phyloP scores from a whole-genome alignment of 2,888 invertebrate genomes.

The Lasioglossum pauxillum region DNA sequence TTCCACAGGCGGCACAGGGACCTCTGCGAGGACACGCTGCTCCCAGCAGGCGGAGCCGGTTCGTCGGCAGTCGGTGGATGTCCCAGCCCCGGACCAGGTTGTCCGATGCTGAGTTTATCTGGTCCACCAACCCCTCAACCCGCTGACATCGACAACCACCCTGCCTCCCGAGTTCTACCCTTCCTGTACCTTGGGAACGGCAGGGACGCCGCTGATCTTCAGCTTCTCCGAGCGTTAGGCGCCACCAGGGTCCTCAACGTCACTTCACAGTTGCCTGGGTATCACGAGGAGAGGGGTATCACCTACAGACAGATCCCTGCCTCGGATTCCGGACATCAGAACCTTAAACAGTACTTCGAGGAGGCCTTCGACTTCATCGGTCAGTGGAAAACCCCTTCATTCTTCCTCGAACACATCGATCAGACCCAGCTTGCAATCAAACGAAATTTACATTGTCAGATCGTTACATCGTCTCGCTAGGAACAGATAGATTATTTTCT shows the following conservation, averaged over 20 bases:
- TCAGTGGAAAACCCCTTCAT: constrained; percentile 84
- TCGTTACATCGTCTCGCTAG: background rate
- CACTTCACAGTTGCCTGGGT: constrained; percentile 91
- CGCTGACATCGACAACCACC: constrained; percentile 90
- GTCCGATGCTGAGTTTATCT: constrained; percentile 77
- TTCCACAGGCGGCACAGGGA: constrained; percentile 90
- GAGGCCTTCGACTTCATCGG: constrained; percentile 95
- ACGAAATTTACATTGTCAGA: too few relatives aligned
- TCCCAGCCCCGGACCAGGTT: constrained; percentile 82
- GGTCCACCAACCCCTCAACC: constrained; percentile 79
- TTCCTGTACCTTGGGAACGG: constrained; percentile 94
- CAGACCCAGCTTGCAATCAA: too few relatives aligned
- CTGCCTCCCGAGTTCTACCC: constrained; percentile 91
- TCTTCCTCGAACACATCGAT: background rate
- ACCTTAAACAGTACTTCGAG: constrained; percentile 94
- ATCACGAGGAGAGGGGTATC: constrained; percentile 88
- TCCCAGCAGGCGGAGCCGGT: constrained; percentile 82
- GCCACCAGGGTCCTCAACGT: constrained; percentile 93
- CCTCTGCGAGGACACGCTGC: constrained; percentile 89
- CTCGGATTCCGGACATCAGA: constrained; percentile 93
- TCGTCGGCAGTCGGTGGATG: constrained; percentile 83
- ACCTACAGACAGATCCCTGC: constrained; percentile 92
- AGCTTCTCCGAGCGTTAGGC: constrained; percentile 88
- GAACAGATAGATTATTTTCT: background rate
- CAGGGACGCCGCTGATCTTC: constrained; percentile 90